Conservation (phyloP, 2,797 vertebrate species). For the Periophthalmus magnuspinnatus region DNA sequence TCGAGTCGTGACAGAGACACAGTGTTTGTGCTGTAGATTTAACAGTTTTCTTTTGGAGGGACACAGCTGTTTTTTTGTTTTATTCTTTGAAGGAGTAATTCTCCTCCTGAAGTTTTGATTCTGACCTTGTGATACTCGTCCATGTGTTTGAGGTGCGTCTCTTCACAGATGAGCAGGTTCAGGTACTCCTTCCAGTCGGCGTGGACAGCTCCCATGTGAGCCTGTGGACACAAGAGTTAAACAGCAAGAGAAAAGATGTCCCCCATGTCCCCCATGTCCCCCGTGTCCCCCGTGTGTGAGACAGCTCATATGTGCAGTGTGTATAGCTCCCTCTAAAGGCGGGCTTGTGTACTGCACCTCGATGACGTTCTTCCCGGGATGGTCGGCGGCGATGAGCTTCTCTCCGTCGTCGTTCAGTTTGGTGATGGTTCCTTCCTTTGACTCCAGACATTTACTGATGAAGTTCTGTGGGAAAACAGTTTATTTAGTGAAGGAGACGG, state of each 20-base stretch:
- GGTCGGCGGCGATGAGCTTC: slow-evolving; percentile 78
- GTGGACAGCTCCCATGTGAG: slow-evolving; percentile 93
- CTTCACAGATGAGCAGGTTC: slow-evolving; percentile 97
- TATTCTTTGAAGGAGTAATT: too few relatives aligned
- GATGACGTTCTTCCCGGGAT: slow-evolving; percentile 89
- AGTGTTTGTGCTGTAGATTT: too few relatives aligned
- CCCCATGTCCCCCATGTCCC: neutral
- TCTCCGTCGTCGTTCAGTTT: slow-evolving; percentile 90
- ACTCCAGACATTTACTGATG: slow-evolving; percentile 91
- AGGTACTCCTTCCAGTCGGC: slow-evolving; percentile 98
- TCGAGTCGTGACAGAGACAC: too few relatives aligned
- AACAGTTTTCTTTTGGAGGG: too few relatives aligned
- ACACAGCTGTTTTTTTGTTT: too few relatives aligned
- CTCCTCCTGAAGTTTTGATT: too few relatives aligned
- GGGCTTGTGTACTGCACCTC: slow-evolving; percentile 72
- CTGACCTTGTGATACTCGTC: slow-evolving; percentile 94
- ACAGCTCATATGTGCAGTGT: neutral
- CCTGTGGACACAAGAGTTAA: slow-evolving; percentile 68
- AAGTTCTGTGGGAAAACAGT: slow-evolving; percentile 80
- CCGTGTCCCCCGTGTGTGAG: too few relatives aligned
- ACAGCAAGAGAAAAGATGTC: too few relatives aligned
- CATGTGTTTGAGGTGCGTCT: slow-evolving; percentile 98
- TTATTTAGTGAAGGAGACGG: too few relatives aligned
- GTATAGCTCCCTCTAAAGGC: neutral
- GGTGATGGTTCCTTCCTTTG: slow-evolving; percentile 88